Conservation (phyloP, 2,113 vertebrate species). For the Hiodon tergisus region DNA sequence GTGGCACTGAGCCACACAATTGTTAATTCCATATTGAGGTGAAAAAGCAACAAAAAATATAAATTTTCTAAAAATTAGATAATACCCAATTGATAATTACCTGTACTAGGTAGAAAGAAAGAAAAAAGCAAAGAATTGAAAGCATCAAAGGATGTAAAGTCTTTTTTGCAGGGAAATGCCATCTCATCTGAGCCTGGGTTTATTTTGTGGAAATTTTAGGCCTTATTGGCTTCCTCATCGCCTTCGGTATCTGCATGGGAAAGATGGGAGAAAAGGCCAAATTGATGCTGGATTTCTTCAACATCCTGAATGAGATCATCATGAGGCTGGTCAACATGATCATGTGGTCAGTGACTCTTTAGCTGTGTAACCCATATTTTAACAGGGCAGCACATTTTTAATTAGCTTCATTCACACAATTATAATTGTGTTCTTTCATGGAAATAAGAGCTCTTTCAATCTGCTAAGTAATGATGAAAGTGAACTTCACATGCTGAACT, state of each 20-base stretch:
- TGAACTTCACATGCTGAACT: background rate
- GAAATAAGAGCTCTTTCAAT: no score
- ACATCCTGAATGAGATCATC: conserved; percentile 93
- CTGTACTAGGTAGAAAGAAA: no score
- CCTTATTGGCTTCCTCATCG: conserved; percentile 96
- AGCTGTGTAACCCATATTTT: background rate
- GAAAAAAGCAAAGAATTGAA: no score
- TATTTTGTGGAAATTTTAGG: conserved; percentile 55
- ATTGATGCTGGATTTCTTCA: conserved; percentile 98
- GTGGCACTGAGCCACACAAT: no score
- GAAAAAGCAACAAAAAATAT: no score
- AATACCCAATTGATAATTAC: no score
- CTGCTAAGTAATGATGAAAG: background rate
- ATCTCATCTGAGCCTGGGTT: background rate
- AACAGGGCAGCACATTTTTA: background rate
- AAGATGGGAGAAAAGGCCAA: conserved; percentile 97
- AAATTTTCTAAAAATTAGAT: no score
- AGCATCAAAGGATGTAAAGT: no score
- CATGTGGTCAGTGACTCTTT: conserved; percentile 83
- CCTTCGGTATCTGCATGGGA: conserved; percentile 94
- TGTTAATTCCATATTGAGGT: no score
- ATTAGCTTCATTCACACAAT: background rate
- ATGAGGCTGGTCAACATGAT: conserved; percentile 92
- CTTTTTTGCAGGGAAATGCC: no score
- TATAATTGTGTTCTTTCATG: background rate